Base-by-base conservation (phyloP, 2,888 invertebrate genomes). In the Drosophila picticornis region DNA sequence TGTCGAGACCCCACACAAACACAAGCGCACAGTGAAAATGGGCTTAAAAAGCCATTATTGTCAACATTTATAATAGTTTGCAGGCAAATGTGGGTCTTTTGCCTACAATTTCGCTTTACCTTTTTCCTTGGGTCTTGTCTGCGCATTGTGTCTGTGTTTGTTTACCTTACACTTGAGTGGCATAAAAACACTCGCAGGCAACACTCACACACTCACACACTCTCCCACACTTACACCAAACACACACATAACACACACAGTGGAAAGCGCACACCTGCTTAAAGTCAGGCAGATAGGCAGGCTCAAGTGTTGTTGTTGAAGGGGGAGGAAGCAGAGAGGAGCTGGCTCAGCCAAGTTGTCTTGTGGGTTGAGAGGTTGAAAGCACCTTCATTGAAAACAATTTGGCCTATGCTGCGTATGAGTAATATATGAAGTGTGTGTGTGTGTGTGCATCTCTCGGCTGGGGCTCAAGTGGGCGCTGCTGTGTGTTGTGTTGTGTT, bases 31-130 rank as follows among this genome's bases (percentile, higher is more conserved):
- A 25, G 25, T 25, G 46, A 63, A 80, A 88, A 90, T 86, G 83
- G 87, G 90, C 88, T 88, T 86, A 88, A 88, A 88, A 86, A 86
- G 90, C 90, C 88, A 88, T 88, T 88, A 90, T 84, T 87, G 88
- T 88, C 88, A 90, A 88, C 90, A 88, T 90, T 88, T 85, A 83
- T 84, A 90, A 90, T 87, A 84, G 90, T 89, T 90, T 57, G 65
- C 57, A 48, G 64, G 70, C 52, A 71, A 83, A 75, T 80, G 72
- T 80, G 77, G 70, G 71, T 80, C 69, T 71, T 75, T 72, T 66
- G 57, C 71, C 52, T 72, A 60, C 72, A 61, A 40, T 40, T 40
- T 40, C n/a, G 25, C 46, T 64, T 62, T 34, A 55, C 36, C 46
- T 60, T 53, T 53, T 48, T 53, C 16, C 62, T 58, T 51, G 43